Base-by-base conservation (phyloP, 2,797 vertebrate species). In the Chiloscyllium punctatum region DNA sequence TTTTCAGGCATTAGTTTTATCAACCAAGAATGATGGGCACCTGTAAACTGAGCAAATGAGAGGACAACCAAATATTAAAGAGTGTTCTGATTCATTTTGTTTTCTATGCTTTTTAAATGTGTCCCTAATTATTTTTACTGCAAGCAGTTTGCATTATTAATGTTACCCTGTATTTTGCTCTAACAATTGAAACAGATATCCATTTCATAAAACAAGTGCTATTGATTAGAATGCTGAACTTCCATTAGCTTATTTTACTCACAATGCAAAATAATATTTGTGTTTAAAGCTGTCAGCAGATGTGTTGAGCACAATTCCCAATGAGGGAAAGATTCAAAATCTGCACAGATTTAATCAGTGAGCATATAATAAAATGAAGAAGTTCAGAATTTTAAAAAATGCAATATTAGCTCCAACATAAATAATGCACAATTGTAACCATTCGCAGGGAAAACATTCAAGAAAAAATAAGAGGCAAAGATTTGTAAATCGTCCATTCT, bases 111-210 rank as follows among this genome's bases (percentile, higher is more conserved):
- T 90, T 72, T 72, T 27, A 94, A 94, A 72, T 13, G 16, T 94
- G 27, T 33, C 71, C 27, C 25, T 74, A 74, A 51, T 74, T 94
- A 94, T 94, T 94, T 69, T 74, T 53, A 33, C 72, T 77, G 72
- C 30, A 77, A 51, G 48, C 27, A 94, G 23, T 94, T 74, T 94
- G 42, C 71, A 74, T 94, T 94, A 94, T 94, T 74, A 74, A 94
- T 74, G 48, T 33, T 94, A 27, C 13, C 27, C 42, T 33, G 71
- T 74, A 74, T 74, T 94, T 74, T 53, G 30, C 94, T 74, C 5
- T 74, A 62, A 74, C 69, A 94, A 53, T 94, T 94, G 69, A 94
- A 74, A 94, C 25, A 33, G 71, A 94, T 94, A 94, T 74, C 94
- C 48, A 94, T 51, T 74, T 94, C 94, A 94, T 72, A 94, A 74